phyloP scores from a whole-genome alignment of 2,113 vertebrate species.

The Empidonax traillii region DNA sequence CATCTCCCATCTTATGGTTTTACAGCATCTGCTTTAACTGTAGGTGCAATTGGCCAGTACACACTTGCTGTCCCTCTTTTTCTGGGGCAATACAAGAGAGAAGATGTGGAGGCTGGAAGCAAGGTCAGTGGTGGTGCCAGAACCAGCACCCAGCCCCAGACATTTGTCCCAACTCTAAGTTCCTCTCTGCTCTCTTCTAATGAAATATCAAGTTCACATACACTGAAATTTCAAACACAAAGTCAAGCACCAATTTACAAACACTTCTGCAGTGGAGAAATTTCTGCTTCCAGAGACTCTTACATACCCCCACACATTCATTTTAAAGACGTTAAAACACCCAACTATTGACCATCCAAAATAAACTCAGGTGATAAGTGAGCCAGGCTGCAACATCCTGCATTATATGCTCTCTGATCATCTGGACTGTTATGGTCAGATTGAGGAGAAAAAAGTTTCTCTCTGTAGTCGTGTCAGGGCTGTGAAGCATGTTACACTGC shows the following conservation, averaged over 20 bases:
- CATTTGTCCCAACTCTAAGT: background rate
- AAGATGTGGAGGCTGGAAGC: accelerated
- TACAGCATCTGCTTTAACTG: background rate
- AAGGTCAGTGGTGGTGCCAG: background rate
- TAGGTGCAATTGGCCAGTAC: accelerated
- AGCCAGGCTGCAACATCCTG: background rate
- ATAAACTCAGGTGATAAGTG: background rate
- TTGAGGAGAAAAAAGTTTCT: background rate
- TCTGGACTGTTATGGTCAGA: background rate
- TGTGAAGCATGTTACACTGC: background rate
- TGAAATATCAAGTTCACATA: background rate
- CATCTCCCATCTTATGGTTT: accelerated
- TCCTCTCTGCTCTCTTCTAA: background rate
- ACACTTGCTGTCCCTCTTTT: background rate
- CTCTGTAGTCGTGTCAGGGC: background rate
- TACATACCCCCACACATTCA: background rate
- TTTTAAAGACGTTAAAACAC: background rate
- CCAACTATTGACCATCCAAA: background rate
- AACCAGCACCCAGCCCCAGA: background rate
- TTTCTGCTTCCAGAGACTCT: background rate
- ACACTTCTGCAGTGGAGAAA: background rate
- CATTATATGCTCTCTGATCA: accelerated
- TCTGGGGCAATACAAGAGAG: background rate
- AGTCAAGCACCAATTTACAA: background rate
- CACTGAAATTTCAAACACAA: background rate